Evolutionary conservation across 2,888 invertebrate genomes (phyloP).

Genomic region (Leptopilina drosophilae): DNA sequence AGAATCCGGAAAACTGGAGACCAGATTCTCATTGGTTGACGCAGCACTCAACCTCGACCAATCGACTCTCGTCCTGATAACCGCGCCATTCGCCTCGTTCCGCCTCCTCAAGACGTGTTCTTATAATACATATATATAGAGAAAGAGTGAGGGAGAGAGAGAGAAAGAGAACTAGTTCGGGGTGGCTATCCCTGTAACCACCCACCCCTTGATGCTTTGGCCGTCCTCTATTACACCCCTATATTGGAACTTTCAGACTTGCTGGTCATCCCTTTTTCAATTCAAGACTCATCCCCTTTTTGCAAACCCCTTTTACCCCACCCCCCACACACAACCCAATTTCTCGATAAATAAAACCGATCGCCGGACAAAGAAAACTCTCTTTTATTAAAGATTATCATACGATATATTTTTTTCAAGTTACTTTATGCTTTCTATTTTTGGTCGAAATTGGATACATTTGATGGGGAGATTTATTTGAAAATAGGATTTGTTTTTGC

Average conservation of each 20-base stretch:
- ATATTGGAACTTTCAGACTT: constrained; percentile 50
- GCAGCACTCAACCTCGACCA: constrained; percentile 68
- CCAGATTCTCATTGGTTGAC: constrained; percentile 73
- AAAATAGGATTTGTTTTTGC: no score
- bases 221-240: constrained; percentile 50
- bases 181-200: constrained; percentile 58
- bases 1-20: constrained; percentile 74
- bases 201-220: constrained; percentile 45
- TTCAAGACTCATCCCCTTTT: neutral
- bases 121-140: constrained; percentile 49
- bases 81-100: constrained; percentile 71
- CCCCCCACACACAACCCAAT: no score
- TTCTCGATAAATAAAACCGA: neutral
- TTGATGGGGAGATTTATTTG: no score
- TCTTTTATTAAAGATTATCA: constrained; percentile 8
- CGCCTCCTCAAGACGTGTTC: constrained; percentile 75
- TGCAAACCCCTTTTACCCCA: neutral
- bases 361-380: constrained; percentile 7
- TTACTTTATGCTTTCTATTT: neutral
- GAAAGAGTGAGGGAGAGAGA: no score
- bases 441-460: neutral
- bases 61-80: constrained; percentile 73
- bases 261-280: constrained; percentile 50
- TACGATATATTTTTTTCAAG: neutral
- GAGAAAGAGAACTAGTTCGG: constrained; percentile 46